A percentile compares a stretch with the other conserved stretches of the same genome.
Evolutionary conservation across 2,113 vertebrate species (phyloP).

Genomic region (Perca schrenkii): DNA sequence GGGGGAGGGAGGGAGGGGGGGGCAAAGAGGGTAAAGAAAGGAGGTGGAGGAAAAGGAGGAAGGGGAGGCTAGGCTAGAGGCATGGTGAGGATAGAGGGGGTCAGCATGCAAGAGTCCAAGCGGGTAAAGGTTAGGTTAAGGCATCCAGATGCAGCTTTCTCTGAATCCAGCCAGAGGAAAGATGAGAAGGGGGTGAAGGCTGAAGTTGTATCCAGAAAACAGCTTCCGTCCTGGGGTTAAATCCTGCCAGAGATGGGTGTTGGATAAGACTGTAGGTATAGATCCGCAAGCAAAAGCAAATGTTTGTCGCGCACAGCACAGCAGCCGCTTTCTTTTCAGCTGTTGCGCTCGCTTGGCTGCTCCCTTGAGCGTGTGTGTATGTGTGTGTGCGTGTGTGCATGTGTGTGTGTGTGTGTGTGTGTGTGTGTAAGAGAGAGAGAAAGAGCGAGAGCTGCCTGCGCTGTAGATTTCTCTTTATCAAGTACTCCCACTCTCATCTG

Average conservation of each 20-base stretch:
- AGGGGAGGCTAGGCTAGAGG: conserved; percentile 58
- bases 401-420: conserved; percentile 27
- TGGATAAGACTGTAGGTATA: conserved; percentile 56
- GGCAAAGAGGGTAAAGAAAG: background rate
- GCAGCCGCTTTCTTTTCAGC: conserved; percentile 77
- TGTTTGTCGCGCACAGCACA: conserved; percentile 51
- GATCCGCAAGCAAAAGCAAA: conserved; percentile 65
- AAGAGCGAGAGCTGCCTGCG: conserved; percentile 84
- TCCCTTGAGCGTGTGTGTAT: conserved; percentile 45
- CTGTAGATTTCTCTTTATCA: conserved; percentile 96
- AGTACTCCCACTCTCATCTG: conserved; percentile 99
- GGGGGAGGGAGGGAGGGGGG: conserved; percentile 7
- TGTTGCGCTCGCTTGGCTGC: conserved; percentile 83
- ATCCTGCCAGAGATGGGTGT: conserved; percentile 63
- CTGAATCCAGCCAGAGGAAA: conserved; percentile 63
- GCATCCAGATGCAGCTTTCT: conserved; percentile 47
- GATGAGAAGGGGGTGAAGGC: conserved; percentile 11
- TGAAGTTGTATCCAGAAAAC: conserved; percentile 80
- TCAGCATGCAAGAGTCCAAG: conserved; percentile 65
- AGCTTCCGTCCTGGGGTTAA: conserved; percentile 63
- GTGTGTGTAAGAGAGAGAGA: conserved; percentile 56
- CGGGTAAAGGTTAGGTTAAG: conserved; percentile 35
- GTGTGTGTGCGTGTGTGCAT: conserved; percentile 25
- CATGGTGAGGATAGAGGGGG: conserved; percentile 67
- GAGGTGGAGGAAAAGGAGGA: conserved; percentile 6